Evolutionary conservation across 2,797 vertebrate species (phyloP).

Genomic region (Lophotriccus pileatus): DNA sequence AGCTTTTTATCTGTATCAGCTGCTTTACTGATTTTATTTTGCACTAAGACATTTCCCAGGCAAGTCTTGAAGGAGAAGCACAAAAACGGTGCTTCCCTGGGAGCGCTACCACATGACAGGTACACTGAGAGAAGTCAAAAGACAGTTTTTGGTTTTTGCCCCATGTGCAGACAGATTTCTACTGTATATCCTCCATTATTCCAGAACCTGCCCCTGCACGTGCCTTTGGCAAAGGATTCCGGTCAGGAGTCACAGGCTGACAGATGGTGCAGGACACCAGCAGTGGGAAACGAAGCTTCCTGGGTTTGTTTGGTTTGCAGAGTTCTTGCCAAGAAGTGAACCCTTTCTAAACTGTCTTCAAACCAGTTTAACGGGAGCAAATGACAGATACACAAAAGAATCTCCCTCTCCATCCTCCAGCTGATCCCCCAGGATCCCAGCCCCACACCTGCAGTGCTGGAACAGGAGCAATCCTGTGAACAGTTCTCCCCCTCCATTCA

Average conservation of each 20-base stretch:
- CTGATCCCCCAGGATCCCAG: slow-evolving; percentile 14
- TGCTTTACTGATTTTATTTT: background rate
- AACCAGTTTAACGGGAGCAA: background rate
- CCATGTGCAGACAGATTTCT: background rate
- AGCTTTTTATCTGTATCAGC: background rate
- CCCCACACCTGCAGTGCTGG: background rate
- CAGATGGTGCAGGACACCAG: too few species aligned
- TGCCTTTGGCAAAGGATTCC: background rate
- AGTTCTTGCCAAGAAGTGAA: background rate
- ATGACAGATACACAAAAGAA: background rate
- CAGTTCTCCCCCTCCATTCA: background rate
- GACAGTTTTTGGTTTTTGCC: background rate
- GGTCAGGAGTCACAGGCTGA: background rate
- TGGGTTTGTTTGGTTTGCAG: background rate
- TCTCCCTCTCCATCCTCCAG: background rate
- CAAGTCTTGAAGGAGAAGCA: background rate
- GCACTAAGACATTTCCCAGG: background rate
- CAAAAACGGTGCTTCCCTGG: background rate
- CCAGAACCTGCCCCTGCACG: background rate
- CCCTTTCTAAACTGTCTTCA: background rate
- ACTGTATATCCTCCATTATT: background rate
- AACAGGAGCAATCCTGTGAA: background rate
- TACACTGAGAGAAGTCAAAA: background rate
- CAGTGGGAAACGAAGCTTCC: background rate
- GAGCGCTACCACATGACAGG: too few species aligned